Evolutionary conservation across 2,113 vertebrate genomes (phyloP).

Genomic region (Scopus umbretta): DNA sequence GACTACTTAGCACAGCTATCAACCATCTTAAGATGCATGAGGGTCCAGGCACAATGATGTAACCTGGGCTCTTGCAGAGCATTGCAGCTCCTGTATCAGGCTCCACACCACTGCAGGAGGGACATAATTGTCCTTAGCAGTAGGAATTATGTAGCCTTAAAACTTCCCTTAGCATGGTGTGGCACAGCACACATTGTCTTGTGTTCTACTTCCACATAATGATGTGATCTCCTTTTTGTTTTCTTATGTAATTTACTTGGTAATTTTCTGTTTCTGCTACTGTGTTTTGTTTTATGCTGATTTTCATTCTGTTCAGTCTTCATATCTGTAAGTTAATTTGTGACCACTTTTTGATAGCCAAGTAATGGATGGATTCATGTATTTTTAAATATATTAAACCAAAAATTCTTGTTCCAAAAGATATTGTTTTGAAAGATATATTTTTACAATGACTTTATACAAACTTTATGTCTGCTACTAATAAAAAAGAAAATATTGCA

Average conservation of each 20-base stretch:
- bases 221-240: not conserved
- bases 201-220: not conserved
- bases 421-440: not conserved
- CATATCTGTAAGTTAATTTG: not conserved
- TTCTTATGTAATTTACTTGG: not conserved
- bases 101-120: not conserved
- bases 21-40: not conserved
- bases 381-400: not conserved
- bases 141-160: not conserved
- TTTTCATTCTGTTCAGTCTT: not conserved
- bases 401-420: not conserved
- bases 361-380: not conserved
- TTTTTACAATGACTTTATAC: not conserved
- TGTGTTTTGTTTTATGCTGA: not conserved
- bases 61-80: not conserved
- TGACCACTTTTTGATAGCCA: not conserved
- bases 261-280: not conserved
- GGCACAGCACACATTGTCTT: rapidly evolving
- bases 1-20: not conserved
- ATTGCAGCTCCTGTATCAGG: not conserved
- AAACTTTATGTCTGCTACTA: not conserved
- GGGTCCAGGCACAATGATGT: not conserved
- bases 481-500: slow-evolving; percentile 1
- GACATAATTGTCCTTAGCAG: not conserved
- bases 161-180: not conserved